These are phyloP conservation scores for Arctia plantaginis DNA, from an alignment of 2,888 invertebrate genomes.

Conservation along the genomic window DNA sequence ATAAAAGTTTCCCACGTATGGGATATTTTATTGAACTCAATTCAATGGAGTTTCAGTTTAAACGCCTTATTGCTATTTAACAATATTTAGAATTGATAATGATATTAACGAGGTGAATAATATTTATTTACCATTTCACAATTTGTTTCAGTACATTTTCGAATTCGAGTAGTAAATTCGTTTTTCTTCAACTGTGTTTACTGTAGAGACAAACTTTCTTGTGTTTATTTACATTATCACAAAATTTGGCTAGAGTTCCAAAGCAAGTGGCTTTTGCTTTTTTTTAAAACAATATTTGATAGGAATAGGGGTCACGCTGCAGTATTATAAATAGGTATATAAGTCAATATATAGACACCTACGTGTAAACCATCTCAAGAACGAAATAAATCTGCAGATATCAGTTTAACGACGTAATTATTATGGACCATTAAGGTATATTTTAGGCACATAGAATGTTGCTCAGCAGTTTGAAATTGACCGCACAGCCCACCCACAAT, in stretches of 20 bases:
- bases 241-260: conserved; percentile 21
- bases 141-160: background rate
- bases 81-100: too few species aligned
- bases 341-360: background rate
- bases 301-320: conserved; percentile 18
- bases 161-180: background rate
- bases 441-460: conserved; percentile 32
- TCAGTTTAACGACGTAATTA: conserved; percentile 32
- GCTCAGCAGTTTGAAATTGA: conserved; percentile 21
- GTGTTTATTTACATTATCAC: conserved; percentile 14
- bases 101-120: too few species aligned
- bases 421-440: conserved; percentile 20
- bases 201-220: background rate
- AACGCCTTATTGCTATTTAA: too few species aligned
- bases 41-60: too few species aligned
- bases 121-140: too few species aligned
- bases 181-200: background rate
- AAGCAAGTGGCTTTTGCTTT: background rate
- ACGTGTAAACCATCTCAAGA: conserved; percentile 17
- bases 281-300: background rate
- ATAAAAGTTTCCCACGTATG: too few species aligned
- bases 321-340: background rate
- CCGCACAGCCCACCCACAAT: conserved; percentile 55
- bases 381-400: conserved; percentile 43
- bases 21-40: too few species aligned